A percentile compares a stretch with the other conserved stretches of the same genome.
These are phyloP conservation scores for Sweltsa coloradensis DNA, from an alignment of 1,140 invertebrate species.

Conservation along the genomic window DNA sequence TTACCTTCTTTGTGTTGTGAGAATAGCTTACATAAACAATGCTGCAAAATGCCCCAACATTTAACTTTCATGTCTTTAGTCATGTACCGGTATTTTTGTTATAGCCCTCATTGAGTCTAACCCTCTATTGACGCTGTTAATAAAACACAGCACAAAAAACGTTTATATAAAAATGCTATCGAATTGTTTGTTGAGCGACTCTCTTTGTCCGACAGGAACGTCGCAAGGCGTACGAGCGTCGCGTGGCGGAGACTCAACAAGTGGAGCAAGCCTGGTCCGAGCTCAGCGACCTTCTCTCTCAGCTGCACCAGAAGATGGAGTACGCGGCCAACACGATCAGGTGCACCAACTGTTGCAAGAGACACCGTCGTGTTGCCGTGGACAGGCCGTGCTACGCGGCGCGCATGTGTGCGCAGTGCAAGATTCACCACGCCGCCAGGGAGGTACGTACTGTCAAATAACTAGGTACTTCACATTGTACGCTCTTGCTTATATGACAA, in stretches of 20 bases:
- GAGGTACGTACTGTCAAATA: slow-evolving; percentile 49
- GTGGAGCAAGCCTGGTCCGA: slow-evolving; percentile 75
- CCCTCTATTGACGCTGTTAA: too few species aligned
- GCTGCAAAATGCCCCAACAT: too few species aligned
- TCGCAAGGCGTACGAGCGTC: slow-evolving; percentile 58
- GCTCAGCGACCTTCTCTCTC: slow-evolving; percentile 64
- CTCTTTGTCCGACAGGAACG: too few species aligned
- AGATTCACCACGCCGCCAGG: slow-evolving; percentile 80
- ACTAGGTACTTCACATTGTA: not conserved
- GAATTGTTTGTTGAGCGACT: too few species aligned
- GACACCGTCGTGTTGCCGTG: slow-evolving; percentile 73
- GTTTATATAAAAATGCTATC: too few species aligned
- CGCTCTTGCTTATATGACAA: too few species aligned
- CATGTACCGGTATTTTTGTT: too few species aligned
- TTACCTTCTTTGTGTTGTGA: too few species aligned
- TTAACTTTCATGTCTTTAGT: too few species aligned
- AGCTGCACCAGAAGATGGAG: slow-evolving; percentile 86
- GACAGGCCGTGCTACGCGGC: slow-evolving; percentile 81
- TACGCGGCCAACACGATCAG: slow-evolving; percentile 81
- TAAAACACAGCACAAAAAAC: too few species aligned
- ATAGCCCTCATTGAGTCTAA: too few species aligned
- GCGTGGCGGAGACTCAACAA: slow-evolving; percentile 58
- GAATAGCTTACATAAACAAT: too few species aligned
- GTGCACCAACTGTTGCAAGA: slow-evolving; percentile 80
- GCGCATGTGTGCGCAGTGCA: slow-evolving; percentile 76